These are phyloP conservation scores for Loripinus fragilis DNA, from an alignment of 2,888 invertebrate species.

Conservation along the genomic window DNA sequence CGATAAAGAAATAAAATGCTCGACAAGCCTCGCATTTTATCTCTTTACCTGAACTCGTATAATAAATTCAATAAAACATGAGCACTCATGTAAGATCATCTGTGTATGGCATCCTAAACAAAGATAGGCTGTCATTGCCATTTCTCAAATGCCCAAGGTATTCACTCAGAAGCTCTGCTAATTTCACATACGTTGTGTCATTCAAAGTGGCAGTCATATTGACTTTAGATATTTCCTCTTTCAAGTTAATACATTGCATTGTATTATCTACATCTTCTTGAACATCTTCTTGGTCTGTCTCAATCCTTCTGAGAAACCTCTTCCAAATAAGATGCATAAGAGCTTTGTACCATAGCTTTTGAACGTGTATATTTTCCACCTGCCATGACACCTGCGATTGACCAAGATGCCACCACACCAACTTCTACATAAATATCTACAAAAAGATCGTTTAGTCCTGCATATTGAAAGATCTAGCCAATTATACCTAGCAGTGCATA, in stretches of 20 bases:
- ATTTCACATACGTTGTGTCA: background rate
- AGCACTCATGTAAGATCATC: no score
- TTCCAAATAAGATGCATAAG: conserved; percentile 28
- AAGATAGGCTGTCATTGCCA: no score
- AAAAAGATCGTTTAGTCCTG: conserved; percentile 30
- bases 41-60: no score
- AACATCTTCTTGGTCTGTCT: background rate
- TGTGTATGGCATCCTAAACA: no score
- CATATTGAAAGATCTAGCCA: conserved; percentile 37
- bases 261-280: background rate
- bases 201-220: background rate
- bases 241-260: background rate
- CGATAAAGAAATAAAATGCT: no score
- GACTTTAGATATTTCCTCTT: conserved; percentile 1
- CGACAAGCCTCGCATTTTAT: no score
- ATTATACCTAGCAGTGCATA: conserved; percentile 24
- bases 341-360: conserved; percentile 48
- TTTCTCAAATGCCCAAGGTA: no score
- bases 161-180: conserved; percentile 11
- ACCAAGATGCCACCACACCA: conserved; percentile 33
- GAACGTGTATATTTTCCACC: conserved; percentile 41
- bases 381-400: conserved; percentile 29
- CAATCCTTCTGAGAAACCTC: conserved; percentile 17
- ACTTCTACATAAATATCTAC: conserved; percentile 25
- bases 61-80: no score